A percentile compares a stretch with the other conserved stretches of the same genome.
Conservation (phyloP, 35 echinoderm and acorn worm species). For the Chiridota heheva region DNA sequence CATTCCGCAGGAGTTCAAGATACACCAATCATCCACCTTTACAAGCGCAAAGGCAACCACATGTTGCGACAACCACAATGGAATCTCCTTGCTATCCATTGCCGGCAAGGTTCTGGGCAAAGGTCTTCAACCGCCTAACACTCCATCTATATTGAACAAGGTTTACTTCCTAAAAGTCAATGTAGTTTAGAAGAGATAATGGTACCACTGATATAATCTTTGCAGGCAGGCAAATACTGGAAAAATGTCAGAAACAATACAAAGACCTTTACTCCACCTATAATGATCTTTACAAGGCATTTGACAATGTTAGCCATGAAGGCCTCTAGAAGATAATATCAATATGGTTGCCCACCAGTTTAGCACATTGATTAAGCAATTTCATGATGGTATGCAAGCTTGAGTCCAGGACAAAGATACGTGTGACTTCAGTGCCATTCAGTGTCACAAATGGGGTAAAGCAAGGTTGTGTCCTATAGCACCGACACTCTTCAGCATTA, state of each 20-base stretch:
- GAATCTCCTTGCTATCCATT: not conserved
- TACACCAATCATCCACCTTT: too few species aligned
- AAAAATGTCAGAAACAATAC: slow-evolving; percentile 7
- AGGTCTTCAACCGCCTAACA: not conserved
- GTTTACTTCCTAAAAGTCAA: too few species aligned
- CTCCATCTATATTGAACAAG: too few species aligned
- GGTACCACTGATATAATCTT: not conserved
- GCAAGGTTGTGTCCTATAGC: slow-evolving; percentile 22
- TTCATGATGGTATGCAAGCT: slow-evolving; percentile 25
- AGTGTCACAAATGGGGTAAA: too few species aligned
- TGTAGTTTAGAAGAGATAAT: too few species aligned
- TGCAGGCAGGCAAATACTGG: not conserved
- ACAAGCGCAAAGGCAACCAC: too few species aligned
- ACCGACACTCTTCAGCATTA: too few species aligned
- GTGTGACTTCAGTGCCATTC: not conserved
- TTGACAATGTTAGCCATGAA: not conserved
- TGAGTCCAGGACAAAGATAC: not conserved
- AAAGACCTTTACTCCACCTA: not conserved
- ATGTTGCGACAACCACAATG: slow-evolving; percentile 3
- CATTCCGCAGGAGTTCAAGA: too few species aligned
- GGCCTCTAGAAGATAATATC: not conserved
- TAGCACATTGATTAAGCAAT: slow-evolving; percentile 2
- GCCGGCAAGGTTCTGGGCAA: not conserved
- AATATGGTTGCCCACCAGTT: not conserved
- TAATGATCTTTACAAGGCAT: not conserved